Conservation (phyloP, 2,113 vertebrate genomes). For the Madoqua kirkii region DNA sequence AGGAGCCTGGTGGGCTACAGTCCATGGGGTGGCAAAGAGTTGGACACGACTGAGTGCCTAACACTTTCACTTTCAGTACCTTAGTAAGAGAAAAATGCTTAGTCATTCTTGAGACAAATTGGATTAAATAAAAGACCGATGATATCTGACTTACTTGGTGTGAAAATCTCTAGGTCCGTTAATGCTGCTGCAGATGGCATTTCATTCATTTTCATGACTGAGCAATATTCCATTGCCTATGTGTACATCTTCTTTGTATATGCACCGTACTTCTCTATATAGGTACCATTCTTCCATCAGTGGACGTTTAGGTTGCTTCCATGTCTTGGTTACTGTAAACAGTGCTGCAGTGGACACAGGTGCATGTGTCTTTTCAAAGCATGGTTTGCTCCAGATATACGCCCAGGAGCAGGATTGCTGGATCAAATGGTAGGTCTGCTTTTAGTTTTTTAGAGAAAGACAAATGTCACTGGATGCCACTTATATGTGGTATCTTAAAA, state of each 20-base stretch:
- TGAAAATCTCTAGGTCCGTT: background rate
- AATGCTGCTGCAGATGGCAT: background rate
- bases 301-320: background rate
- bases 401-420: background rate
- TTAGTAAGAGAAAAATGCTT: background rate
- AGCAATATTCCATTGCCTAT: background rate
- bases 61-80: background rate
- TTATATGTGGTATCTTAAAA: background rate
- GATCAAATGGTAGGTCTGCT: background rate
- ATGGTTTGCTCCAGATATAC: background rate
- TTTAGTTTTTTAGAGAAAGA: background rate
- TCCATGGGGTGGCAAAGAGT: background rate
- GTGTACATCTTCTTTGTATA: background rate
- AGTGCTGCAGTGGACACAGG: background rate
- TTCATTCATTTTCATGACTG: background rate
- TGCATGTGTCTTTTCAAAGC: fast-evolving
- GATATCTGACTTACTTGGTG: background rate
- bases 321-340: background rate
- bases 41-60: background rate
- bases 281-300: fast-evolving
- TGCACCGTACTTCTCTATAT: fast-evolving
- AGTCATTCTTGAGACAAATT: background rate
- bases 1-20: background rate
- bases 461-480: background rate
- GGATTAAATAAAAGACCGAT: background rate